Conservation (phyloP, 2,113 vertebrate species). For the rat (Rattus norvegicus) region DNA sequence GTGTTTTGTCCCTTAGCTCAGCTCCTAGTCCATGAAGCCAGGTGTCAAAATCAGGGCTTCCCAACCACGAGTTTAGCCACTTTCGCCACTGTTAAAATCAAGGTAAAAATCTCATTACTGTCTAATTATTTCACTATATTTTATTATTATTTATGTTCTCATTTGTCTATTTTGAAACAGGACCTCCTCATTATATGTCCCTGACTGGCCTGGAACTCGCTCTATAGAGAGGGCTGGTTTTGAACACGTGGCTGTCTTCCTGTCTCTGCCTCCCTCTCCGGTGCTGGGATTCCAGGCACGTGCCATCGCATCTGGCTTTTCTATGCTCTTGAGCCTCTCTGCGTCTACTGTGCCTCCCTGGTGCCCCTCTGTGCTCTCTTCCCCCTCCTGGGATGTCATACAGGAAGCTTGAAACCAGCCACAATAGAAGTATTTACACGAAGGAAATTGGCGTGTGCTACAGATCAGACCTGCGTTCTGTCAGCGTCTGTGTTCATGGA, state of each 20-base stretch:
- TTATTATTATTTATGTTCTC: background rate
- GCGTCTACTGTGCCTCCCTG: background rate
- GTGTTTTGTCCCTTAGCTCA: background rate
- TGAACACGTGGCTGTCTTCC: background rate
- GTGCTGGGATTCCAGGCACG: background rate
- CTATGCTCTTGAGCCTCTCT: background rate
- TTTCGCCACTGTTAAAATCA: background rate
- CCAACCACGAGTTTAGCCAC: background rate
- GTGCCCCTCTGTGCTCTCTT: background rate
- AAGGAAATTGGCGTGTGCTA: background rate
- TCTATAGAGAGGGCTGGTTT: background rate
- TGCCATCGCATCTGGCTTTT: too few relatives aligned
- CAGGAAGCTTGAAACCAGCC: background rate
- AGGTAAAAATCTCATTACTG: background rate
- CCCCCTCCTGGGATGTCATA: background rate
- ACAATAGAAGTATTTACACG: background rate
- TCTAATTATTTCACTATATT: background rate
- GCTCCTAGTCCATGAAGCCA: background rate
- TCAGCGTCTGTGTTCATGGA: background rate
- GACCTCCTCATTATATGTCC: background rate
- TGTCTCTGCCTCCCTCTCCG: background rate
- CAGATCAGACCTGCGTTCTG: background rate
- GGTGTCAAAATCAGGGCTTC: background rate
- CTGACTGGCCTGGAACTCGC: background rate
- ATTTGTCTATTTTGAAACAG: background rate